Conservation (phyloP, 92 coral and sea anemone genomes). For the Zoanthus gigantus region DNA sequence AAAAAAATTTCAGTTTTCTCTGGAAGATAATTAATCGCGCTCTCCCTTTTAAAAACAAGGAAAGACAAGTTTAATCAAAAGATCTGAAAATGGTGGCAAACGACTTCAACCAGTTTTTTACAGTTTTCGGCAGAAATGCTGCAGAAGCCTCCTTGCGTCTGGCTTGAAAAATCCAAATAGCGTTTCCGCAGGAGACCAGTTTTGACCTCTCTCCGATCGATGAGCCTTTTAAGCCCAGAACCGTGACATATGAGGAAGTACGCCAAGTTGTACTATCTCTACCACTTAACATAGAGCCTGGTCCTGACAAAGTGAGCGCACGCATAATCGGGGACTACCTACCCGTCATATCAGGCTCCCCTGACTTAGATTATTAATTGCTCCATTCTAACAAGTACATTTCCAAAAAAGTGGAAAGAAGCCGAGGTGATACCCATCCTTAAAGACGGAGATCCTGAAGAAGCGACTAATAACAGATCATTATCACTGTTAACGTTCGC, state of each 20-base stretch:
- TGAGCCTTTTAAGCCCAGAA: not conserved
- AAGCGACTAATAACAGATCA: constrained; percentile 29
- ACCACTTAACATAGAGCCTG: constrained; percentile 41
- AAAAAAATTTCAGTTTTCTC: constrained; percentile 2
- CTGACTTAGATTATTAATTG: constrained; percentile 40
- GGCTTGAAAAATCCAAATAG: not conserved
- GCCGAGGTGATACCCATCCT: no score
- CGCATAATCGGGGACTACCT: constrained; percentile 44
- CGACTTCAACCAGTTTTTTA: constrained; percentile 22
- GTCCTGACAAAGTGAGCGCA: constrained; percentile 43
- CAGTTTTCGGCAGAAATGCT: not conserved
- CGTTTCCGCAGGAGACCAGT: not conserved
- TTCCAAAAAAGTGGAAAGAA: not conserved
- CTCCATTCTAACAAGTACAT: constrained; percentile 28
- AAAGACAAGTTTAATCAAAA: not conserved
- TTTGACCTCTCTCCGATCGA: not conserved
- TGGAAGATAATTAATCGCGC: constrained; percentile 19
- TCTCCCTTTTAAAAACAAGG: constrained; percentile 19
- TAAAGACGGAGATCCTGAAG: constrained; percentile 41
- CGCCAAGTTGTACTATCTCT: constrained; percentile 30
- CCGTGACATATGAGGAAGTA: constrained; percentile 26
- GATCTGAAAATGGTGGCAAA: constrained; percentile 18
- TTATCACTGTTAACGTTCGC: constrained; percentile 23
- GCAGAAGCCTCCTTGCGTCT: not conserved
- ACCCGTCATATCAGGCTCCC: constrained; percentile 44